These are phyloP conservation scores for Mycetomoellerius zeteki DNA, from an alignment of 1,140 invertebrate genomes.

Conservation along the genomic window DNA sequence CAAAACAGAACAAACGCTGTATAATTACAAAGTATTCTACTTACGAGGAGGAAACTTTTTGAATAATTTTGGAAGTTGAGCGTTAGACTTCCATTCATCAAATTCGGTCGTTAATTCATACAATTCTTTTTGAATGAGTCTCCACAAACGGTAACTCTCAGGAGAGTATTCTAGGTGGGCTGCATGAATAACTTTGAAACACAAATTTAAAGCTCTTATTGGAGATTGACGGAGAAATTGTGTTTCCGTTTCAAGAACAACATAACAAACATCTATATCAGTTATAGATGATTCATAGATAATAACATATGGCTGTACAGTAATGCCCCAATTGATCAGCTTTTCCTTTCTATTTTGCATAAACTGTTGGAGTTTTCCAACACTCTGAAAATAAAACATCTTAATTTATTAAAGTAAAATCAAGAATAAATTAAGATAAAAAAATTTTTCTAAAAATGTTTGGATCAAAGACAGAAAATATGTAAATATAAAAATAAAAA, in stretches of 20 bases:
- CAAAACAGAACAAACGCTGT: too few relatives aligned
- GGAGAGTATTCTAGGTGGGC: background rate
- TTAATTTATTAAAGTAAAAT: background rate
- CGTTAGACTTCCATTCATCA: background rate
- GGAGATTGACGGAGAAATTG: background rate
- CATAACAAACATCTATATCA: background rate
- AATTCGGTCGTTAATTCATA: background rate
- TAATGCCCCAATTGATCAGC: background rate
- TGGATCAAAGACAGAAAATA: too few relatives aligned
- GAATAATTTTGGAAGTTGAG: conserved; percentile 9
- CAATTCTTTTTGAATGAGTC: background rate
- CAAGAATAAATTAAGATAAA: background rate
- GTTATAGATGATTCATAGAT: background rate
- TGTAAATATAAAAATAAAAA: too few relatives aligned
- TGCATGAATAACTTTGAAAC: background rate
- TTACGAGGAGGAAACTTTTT: too few relatives aligned
- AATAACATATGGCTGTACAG: background rate
- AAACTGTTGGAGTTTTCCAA: background rate
- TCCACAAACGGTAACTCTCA: background rate
- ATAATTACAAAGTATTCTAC: too few relatives aligned
- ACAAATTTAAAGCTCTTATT: background rate
- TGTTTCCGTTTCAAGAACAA: background rate
- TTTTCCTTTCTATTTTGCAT: background rate
- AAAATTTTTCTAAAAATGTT: too few relatives aligned
- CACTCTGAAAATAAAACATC: background rate